Evolutionary conservation across 2,888 invertebrate species (phyloP).

Genomic region (Nemapogon koenigi): DNA sequence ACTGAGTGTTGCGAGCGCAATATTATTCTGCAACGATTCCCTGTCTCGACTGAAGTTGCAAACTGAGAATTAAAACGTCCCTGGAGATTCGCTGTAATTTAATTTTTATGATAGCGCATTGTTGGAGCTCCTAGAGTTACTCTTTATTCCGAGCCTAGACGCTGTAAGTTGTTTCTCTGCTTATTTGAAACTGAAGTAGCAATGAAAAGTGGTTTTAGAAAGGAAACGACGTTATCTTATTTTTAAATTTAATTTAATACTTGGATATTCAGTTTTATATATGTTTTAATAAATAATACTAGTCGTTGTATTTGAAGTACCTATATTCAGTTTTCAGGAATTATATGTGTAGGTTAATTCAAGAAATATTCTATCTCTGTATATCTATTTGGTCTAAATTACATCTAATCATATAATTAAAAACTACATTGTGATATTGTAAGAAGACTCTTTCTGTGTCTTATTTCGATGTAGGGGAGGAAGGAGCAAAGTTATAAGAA

Average conservation of each 20-base stretch:
- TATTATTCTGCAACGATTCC: conserved; percentile 36
- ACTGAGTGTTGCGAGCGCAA: conserved; percentile 20
- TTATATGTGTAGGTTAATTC: too few species aligned
- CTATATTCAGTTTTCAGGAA: too few species aligned
- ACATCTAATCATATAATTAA: too few species aligned
- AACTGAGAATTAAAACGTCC: conserved; percentile 18
- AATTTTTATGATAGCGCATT: conserved; percentile 52
- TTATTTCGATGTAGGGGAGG: too few species aligned
- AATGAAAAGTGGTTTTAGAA: too few species aligned
- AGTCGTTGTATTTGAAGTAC: too few species aligned
- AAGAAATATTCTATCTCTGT: too few species aligned
- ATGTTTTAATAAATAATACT: background rate
- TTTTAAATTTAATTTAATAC: background rate
- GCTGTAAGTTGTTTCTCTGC: background rate
- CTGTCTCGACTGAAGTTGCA: conserved; percentile 6
- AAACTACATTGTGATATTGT: too few species aligned
- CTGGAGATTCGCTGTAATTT: conserved; percentile 46
- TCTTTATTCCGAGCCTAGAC: conserved; percentile 7
- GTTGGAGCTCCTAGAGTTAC: conserved; percentile 26
- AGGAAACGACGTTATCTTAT: conserved; percentile 1
- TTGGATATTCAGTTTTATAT: background rate
- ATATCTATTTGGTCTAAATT: too few species aligned
- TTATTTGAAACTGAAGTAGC: too few species aligned
- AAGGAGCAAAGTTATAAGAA: too few species aligned
- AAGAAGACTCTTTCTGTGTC: too few species aligned